phyloP scores from a whole-genome alignment of 2,113 vertebrate genomes.

The Gopherus evgoodei region DNA sequence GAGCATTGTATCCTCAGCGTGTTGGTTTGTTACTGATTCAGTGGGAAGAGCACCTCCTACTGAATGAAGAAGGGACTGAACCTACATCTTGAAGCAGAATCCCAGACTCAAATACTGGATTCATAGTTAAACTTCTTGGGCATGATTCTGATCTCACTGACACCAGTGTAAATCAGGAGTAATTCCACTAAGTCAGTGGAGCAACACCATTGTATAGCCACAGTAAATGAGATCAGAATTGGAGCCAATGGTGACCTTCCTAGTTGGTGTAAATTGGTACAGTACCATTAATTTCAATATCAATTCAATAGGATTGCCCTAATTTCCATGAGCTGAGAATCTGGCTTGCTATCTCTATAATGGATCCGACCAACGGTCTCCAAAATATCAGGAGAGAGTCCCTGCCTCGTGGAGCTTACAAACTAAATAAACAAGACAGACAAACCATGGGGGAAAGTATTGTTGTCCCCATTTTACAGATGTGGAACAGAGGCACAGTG shows the following conservation, averaged over 20 bases:
- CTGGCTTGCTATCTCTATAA: not conserved
- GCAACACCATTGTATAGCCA: not conserved
- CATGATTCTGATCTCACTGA: not conserved
- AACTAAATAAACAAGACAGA: not conserved
- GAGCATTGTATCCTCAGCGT: not conserved
- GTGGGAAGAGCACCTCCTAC: not conserved
- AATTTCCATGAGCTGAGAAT: not conserved
- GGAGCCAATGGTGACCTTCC: not conserved
- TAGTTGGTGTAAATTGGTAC: fast-evolving
- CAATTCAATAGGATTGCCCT: fast-evolving
- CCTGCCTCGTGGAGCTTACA: not conserved
- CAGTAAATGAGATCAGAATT: not conserved
- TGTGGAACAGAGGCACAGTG: not conserved
- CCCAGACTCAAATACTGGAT: fast-evolving
- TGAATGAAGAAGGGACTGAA: not conserved
- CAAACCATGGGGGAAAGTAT: fast-evolving
- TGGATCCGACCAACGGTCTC: not conserved
- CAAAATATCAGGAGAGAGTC: not conserved
- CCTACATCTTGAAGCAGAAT: fast-evolving
- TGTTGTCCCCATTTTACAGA: fast-evolving
- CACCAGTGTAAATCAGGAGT: fast-evolving
- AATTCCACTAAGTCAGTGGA: not conserved
- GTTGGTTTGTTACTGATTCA: not conserved
- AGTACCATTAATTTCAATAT: fast-evolving
- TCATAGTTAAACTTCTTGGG: not conserved